Conservation (phyloP, 2,888 invertebrate species). For the Parochlus steinenii region DNA sequence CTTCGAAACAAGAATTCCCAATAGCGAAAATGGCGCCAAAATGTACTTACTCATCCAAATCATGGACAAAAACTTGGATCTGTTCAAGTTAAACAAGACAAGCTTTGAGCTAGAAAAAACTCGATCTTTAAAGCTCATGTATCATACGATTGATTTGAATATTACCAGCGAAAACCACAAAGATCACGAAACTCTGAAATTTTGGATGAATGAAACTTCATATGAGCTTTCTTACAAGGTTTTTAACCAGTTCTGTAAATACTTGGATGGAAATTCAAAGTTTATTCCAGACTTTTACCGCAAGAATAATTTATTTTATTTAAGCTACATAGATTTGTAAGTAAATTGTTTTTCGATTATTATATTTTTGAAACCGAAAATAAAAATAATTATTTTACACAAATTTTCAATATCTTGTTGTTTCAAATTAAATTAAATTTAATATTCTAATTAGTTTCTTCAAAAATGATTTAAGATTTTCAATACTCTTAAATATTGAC, state of each 20-base stretch:
- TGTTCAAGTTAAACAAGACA: slow-evolving; percentile 1
- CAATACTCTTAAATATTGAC: too few species aligned
- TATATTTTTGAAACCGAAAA: too few species aligned
- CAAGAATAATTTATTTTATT: slow-evolving; percentile 7
- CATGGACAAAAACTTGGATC: slow-evolving; percentile 9
- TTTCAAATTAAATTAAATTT: too few species aligned
- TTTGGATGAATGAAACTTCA: slow-evolving; percentile 8
- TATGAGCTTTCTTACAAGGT: slow-evolving; percentile 10
- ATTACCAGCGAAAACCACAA: neutral
- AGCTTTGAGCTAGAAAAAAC: neutral
- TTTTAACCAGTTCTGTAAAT: slow-evolving; percentile 6
- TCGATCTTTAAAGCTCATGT: slow-evolving; percentile 7
- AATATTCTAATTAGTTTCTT: too few species aligned
- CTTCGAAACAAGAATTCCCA: slow-evolving; percentile 2
- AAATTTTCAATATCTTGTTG: too few species aligned
- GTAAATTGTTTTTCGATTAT: too few species aligned
- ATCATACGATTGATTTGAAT: too few species aligned
- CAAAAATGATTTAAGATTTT: too few species aligned
- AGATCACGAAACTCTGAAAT: slow-evolving; percentile 8
- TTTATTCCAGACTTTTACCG: slow-evolving; percentile 8
- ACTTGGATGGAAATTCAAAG: slow-evolving; percentile 1
- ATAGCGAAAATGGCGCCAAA: slow-evolving; percentile 3
- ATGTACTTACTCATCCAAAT: slow-evolving; percentile 8
- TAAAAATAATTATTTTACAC: too few species aligned
- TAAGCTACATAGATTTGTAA: slow-evolving; percentile 9